phyloP scores from a whole-genome alignment of 2,113 vertebrate species.

The Speoplatyrhinus poulsoni region DNA sequence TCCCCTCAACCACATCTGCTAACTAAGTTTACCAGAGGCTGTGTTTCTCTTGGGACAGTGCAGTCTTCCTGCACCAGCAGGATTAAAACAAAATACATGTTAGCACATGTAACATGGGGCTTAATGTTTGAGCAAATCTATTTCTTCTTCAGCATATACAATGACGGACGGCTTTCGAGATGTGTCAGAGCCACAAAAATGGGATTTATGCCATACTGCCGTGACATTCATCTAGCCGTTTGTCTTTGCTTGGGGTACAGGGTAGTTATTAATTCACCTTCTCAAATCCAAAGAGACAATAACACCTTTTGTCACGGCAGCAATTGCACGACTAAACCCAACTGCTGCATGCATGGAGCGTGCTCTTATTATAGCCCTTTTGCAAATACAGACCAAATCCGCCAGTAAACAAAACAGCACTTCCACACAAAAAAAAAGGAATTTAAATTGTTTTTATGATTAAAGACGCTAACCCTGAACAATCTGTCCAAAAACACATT shows the following conservation, averaged over 20 bases:
- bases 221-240: slow-evolving; percentile 23
- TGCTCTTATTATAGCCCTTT: slow-evolving; percentile 12
- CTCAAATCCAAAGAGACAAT: slow-evolving; percentile 19
- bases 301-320: slow-evolving; percentile 26
- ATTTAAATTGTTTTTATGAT: too few species aligned
- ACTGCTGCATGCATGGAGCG: not conserved
- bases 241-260: slow-evolving; percentile 23
- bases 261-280: slow-evolving; percentile 25
- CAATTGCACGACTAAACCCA: slow-evolving; percentile 26
- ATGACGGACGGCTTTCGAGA: slow-evolving; percentile 3
- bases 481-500: too few species aligned
- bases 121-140: slow-evolving; percentile 31
- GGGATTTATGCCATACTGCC: slow-evolving; percentile 1
- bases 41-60: not conserved
- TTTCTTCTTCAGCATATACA: slow-evolving; percentile 7
- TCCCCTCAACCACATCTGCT: slow-evolving; percentile 41
- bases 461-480: too few species aligned
- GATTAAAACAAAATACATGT: slow-evolving; percentile 21
- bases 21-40: not conserved
- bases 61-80: slow-evolving; percentile 4
- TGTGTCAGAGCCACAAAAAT: slow-evolving; percentile 19
- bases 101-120: slow-evolving; percentile 7
- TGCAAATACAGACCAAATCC: slow-evolving; percentile 3
- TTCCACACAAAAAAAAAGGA: not conserved
- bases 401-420: not conserved